phyloP scores from a whole-genome alignment of 1,140 invertebrate genomes.

The Amyelois transitella region DNA sequence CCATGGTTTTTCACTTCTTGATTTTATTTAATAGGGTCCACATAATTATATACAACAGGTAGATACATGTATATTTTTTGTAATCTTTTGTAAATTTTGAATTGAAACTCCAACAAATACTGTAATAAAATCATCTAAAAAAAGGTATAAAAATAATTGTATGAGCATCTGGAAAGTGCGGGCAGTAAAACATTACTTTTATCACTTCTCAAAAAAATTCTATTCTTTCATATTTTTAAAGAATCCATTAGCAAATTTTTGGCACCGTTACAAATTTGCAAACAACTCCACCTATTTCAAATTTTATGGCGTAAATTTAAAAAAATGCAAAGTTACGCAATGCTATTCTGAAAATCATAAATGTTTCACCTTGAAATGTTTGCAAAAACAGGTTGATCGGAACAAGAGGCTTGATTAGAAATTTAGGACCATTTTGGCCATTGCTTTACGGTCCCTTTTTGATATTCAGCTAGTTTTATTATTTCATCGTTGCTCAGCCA shows the following conservation, averaged over 20 bases:
- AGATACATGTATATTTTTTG: too few relatives aligned
- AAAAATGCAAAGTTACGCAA: constrained; percentile 15
- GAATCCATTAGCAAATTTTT: constrained; percentile 20
- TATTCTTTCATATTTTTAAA: constrained; percentile 7
- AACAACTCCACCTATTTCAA: constrained; percentile 18
- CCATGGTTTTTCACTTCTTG: background rate
- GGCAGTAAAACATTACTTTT: too few relatives aligned
- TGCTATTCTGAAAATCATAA: constrained; percentile 25
- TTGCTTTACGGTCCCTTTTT: constrained; percentile 42
- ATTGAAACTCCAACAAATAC: too few relatives aligned
- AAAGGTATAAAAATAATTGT: too few relatives aligned
- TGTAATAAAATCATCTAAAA: too few relatives aligned
- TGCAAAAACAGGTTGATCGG: constrained; percentile 45
- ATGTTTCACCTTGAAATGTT: constrained; percentile 44
- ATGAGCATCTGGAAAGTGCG: too few relatives aligned
- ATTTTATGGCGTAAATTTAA: constrained; percentile 19
- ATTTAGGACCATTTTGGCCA: constrained; percentile 50
- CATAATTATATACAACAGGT: background rate
- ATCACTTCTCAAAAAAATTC: constrained; percentile 10
- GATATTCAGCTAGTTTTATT: constrained; percentile 45
- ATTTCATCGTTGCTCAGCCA: constrained; percentile 60
- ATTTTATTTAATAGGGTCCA: background rate
- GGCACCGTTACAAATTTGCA: constrained; percentile 23
- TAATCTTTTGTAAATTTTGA: too few relatives aligned
- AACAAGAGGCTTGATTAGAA: constrained; percentile 62